phyloP scores from a whole-genome alignment of 1,140 invertebrate species.

The Lordiphosa stackelbergi region DNA sequence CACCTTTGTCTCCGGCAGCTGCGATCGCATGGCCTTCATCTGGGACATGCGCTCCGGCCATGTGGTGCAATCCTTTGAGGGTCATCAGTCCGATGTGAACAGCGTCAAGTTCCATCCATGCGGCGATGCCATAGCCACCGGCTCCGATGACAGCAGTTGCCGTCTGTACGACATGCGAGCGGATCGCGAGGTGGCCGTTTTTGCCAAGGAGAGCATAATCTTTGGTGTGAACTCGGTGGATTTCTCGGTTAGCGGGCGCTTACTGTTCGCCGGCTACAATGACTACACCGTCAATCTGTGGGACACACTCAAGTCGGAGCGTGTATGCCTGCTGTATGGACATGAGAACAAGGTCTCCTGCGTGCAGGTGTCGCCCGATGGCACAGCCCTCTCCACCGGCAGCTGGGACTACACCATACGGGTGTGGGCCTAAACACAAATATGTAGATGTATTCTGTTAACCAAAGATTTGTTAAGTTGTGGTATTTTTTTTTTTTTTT shows the following conservation, averaged over 20 bases:
- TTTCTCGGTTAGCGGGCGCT: slow-evolving; percentile 95
- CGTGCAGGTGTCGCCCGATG: slow-evolving; percentile 96
- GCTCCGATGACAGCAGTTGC: slow-evolving; percentile 98
- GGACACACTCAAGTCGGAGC: slow-evolving; percentile 96
- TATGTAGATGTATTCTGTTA: slow-evolving; percentile 1
- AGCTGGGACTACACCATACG: slow-evolving; percentile 98
- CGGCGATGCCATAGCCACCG: slow-evolving; percentile 98
- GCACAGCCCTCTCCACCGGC: slow-evolving; percentile 96
- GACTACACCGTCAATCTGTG: slow-evolving; percentile 99
- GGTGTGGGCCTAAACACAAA: slow-evolving; percentile 79
- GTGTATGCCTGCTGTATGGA: slow-evolving; percentile 95
- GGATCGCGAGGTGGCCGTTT: slow-evolving; percentile 97
- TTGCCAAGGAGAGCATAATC: slow-evolving; percentile 97
- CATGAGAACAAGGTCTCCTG: slow-evolving; percentile 99
- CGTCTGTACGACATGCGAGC: slow-evolving; percentile 98
- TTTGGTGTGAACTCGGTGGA: slow-evolving; percentile 99
- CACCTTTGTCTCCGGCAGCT: slow-evolving; percentile 98
- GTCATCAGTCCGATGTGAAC: slow-evolving; percentile 99
- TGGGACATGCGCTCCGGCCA: slow-evolving; percentile 99
- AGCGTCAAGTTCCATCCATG: slow-evolving; percentile 99
- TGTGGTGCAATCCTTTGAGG: slow-evolving; percentile 99
- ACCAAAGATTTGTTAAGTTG: slow-evolving; percentile 2
- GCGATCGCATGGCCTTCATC: slow-evolving; percentile 97
- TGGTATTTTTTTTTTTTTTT: slow-evolving; percentile 9
- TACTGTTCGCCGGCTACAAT: slow-evolving; percentile 98